These are phyloP conservation scores for Serinus canaria DNA, from an alignment of 2,113 vertebrate genomes.

Conservation along the genomic window DNA sequence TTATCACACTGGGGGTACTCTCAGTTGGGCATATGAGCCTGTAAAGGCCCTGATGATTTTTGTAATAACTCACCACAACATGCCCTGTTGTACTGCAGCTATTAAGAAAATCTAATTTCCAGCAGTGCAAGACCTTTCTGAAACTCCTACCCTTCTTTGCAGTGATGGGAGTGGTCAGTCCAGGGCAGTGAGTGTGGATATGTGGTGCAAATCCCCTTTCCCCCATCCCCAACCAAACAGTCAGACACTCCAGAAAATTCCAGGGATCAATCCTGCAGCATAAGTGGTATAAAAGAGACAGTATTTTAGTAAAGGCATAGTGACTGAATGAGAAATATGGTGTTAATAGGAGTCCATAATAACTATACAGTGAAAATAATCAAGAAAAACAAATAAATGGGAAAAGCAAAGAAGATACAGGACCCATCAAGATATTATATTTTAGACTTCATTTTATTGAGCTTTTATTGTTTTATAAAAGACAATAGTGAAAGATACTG, in stretches of 20 bases:
- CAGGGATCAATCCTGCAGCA: neutral
- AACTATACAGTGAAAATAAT: neutral
- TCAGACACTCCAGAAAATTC: neutral
- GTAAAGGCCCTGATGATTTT: neutral
- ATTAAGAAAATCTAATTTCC: neutral
- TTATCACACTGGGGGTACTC: neutral
- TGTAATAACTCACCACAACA: neutral
- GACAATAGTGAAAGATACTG: neutral
- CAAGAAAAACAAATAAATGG: neutral
- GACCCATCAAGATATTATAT: neutral
- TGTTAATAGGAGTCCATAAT: neutral
- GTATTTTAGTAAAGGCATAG: neutral
- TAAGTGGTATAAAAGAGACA: neutral
- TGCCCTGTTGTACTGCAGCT: neutral
- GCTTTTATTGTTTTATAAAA: neutral
- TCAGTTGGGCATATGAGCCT: neutral
- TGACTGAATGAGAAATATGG: neutral
- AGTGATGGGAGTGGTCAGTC: fast-evolving
- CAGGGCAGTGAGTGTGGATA: neutral
- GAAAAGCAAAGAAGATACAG: neutral
- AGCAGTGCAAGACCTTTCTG: neutral
- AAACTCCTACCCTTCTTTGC: neutral
- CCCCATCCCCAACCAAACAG: neutral
- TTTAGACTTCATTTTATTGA: neutral
- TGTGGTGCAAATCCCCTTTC: neutral